Conservation (phyloP, 37 sponge, comb jelly and placozoan species). For the Bolinopsis microptera region DNA sequence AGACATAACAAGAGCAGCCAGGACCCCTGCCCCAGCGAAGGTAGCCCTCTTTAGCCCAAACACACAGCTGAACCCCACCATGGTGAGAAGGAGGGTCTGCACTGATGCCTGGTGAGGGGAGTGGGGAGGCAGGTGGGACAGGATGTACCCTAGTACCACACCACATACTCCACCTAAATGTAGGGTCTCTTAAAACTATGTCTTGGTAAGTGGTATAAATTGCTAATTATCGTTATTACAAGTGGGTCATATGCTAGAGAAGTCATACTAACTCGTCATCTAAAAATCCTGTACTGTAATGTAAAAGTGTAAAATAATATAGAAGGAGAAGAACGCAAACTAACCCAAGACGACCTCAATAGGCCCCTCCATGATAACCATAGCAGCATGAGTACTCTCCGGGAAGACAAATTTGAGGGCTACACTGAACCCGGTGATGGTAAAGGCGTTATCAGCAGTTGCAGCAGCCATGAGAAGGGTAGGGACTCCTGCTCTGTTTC, state of each 20-base stretch:
- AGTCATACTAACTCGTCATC: too few species aligned
- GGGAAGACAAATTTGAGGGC: slow-evolving; percentile 78
- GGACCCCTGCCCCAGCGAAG: slow-evolving; percentile 82
- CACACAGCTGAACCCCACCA: slow-evolving; percentile 71
- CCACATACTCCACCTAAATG: slow-evolving; percentile 78
- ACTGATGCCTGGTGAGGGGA: not conserved
- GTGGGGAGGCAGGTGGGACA: slow-evolving; percentile 76
- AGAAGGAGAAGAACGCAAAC: too few species aligned
- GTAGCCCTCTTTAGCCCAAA: slow-evolving; percentile 77
- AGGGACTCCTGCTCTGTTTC: slow-evolving; percentile 65
- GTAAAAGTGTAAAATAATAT: too few species aligned
- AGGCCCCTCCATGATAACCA: slow-evolving; percentile 70
- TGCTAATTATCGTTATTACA: too few species aligned
- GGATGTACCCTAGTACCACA: slow-evolving; percentile 71
- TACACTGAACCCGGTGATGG: slow-evolving; percentile 85
- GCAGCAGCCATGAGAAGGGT: slow-evolving; percentile 88
- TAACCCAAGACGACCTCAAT: slow-evolving; percentile 78
- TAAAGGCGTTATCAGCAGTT: slow-evolving; percentile 83
- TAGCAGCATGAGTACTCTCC: slow-evolving; percentile 13
- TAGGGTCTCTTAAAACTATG: too few species aligned
- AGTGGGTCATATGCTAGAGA: too few species aligned
- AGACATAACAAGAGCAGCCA: slow-evolving; percentile 75
- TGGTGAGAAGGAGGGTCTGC: slow-evolving; percentile 71
- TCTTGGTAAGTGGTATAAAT: too few species aligned
- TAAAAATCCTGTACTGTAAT: too few species aligned